Base-by-base conservation (phyloP, 2,113 vertebrate genomes). In the Columba janthina region DNA sequence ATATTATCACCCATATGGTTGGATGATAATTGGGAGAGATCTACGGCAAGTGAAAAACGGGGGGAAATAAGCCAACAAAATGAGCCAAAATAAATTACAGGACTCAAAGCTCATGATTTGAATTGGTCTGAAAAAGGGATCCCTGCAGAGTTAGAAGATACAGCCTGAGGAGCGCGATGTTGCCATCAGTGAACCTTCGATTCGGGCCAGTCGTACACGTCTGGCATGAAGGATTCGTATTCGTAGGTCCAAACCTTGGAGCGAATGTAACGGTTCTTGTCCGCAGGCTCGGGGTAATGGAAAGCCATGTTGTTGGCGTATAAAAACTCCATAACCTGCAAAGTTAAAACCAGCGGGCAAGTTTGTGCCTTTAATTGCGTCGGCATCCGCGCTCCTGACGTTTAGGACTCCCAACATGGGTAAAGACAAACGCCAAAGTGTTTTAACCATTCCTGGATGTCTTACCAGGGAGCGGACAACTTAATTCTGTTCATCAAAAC, bases 261-360 rank as follows among this genome's bases (percentile, higher is more conserved):
- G 16, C 98, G 97, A 31, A 99, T 91, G 69, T 99, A 98, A 4
- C 83, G 57, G 32, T 97, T 96, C 97, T 99, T 99, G 97, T 99
- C 98, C 57, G 97, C 18, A 1, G 99, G 99, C 88, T 99, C 99
- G 8, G 99, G 99, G 96, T 99, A 99, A 53, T 98, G 98, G 97
- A 99, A 99, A 4, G 99, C 99, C 99, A 99, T 99, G 80, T 98
- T 98, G 77, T 99, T 99, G 64, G 98, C 97, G 20, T 99, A 99
- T 34, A 99, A 97, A 81, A 98, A 99, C 90, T 99, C 98, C 97
- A 98, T 96, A 85, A 99, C 98, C 99, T 99, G 94, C 3, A 96
- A 95, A 60, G 90, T 48, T 62, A 82, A 50, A 69, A 91, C 58
- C 53, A 89, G 13, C 79, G 5, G 5, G 36, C 15, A 44, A 42